Percentiles rank a stretch among this genome's conserved stretches.
Evolutionary conservation across 1,140 invertebrate genomes (phyloP).

Genomic region (Lutraria rhynchaena): DNA sequence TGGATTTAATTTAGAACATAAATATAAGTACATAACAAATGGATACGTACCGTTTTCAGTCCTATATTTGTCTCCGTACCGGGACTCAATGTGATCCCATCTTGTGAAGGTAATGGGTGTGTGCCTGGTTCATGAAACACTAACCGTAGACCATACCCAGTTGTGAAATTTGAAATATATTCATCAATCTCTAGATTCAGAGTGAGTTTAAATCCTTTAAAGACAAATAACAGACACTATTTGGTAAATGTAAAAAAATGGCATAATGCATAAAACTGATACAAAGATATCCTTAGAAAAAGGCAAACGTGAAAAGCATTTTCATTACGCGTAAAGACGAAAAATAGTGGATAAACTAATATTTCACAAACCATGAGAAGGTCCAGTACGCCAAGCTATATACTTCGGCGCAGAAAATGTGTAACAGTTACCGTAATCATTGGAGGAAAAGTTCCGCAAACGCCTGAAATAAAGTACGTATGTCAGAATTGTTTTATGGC

Average conservation of each 20-base stretch:
- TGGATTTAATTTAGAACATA: no score
- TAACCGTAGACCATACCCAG: slow-evolving; percentile 59
- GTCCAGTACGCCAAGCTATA: slow-evolving; percentile 21
- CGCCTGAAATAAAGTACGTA: slow-evolving; percentile 1
- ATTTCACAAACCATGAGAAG: slow-evolving; percentile 5
- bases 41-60: slow-evolving; percentile 52
- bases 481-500: background rate
- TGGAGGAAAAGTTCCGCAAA: slow-evolving; percentile 7
- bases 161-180: slow-evolving; percentile 49
- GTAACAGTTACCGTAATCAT: slow-evolving; percentile 7
- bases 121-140: slow-evolving; percentile 63
- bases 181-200: slow-evolving; percentile 60
- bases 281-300: background rate
- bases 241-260: background rate
- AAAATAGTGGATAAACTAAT: background rate
- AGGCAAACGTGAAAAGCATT: background rate
- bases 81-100: slow-evolving; percentile 57
- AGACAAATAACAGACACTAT: slow-evolving; percentile 3
- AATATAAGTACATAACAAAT: background rate
- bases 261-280: background rate
- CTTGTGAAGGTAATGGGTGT: slow-evolving; percentile 56
- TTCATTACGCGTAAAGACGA: background rate
- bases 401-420: background rate
- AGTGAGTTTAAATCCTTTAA: slow-evolving; percentile 53
- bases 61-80: slow-evolving; percentile 62